Base-by-base conservation (phyloP, 1,140 invertebrate genomes). In the Sogatella furcifera region DNA sequence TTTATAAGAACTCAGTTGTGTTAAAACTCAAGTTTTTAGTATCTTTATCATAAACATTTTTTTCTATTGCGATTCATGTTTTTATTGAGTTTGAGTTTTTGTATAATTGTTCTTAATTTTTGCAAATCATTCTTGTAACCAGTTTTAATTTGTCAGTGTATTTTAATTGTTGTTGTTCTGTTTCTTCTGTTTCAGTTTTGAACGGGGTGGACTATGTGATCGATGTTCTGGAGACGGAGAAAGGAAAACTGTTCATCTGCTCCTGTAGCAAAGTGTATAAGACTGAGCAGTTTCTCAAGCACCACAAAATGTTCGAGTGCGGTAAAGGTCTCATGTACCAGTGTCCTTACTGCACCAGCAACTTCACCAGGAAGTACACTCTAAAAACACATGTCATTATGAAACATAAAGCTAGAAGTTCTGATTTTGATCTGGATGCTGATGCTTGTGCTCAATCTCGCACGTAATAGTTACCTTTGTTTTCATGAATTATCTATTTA, bases 241-340 rank as follows among this genome's bases (percentile, higher is more conserved):
- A 49, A 15, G 46, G 46, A 49, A 49, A 22, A 17, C 15, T 49
- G 21, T 49, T 49, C 21, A 49, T 49, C 21, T 49, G 46, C 21
- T 49, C 46, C 1, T 49, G 46, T 17, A 49, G 14, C 21, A 49
- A 49, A 17, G 46, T 49, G 21, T 68, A 69, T 49, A 64, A 64
- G 52, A 65, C 62, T 55, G 65, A 67, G 43, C 56, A 66, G 24
- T 64, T 65, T n/a, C 53, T 74, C 21, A 63, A 61, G 38, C 60
- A 69, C 13, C 77, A 79, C 64, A 64, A 74, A 57, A 71, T 69
- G 24, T 72, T 74, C 57, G 76, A 77, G 62, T 78, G 77, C 57
- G 74, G 75, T 5, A 70, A 73, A 19, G 67, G 67, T 24, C 72
- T 72, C 5, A 68, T 46, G 46, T 67, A 84, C 72, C 44, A 60